Evolutionary conservation across 2,888 invertebrate genomes (phyloP), one percentile per base, ranked within the genome.

Genomic region (Acrobasis consociella): DNA sequence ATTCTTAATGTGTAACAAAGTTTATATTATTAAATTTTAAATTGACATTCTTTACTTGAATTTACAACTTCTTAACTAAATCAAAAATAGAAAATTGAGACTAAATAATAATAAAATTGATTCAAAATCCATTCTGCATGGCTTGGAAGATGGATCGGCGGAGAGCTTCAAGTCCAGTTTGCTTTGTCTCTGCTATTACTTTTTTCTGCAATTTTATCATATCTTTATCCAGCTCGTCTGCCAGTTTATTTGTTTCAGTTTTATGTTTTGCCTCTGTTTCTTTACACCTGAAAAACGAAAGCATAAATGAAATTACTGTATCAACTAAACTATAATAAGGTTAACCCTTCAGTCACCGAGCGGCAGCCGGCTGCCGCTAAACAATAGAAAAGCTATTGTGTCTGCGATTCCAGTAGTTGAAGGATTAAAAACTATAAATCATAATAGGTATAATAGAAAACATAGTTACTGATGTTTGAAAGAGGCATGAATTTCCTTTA

Each of bases 191-290:
- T 11, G 82, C 73, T 53, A 89, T 75, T 5, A 91, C 71, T 74
- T 89, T 87, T 58, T 87, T 77, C 69, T 90, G 86, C 50, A 90
- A 70, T 60, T 81, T 82, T 58, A 79, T 81, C 46, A 89, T 87
- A 60, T 89, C 85, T 61, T 85, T 80, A 67, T 86, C 85, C 38
- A 91, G 69, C 60, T 89, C 86, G 64, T 81, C 77, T 15, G 82
- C 84, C n/a, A 91, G 69, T 69, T 83, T 82, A 15, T 82, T 78
- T 38, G 80, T 80, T 72, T 88, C 83, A 22, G 72, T 67, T 73
- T 73, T 83, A 55, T 90, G 85, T 42, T 79, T 75, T 11, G 72
- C 65, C 60, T 89, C 86, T 75, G 87, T 77, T 65, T 84, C 84
- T 64, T 85, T 84, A 76, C 78, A 89, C 65, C 91, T 91, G 42